These are phyloP conservation scores for Acanthornis magna DNA, from an alignment of 2,797 vertebrate genomes.

Conservation along the genomic window DNA sequence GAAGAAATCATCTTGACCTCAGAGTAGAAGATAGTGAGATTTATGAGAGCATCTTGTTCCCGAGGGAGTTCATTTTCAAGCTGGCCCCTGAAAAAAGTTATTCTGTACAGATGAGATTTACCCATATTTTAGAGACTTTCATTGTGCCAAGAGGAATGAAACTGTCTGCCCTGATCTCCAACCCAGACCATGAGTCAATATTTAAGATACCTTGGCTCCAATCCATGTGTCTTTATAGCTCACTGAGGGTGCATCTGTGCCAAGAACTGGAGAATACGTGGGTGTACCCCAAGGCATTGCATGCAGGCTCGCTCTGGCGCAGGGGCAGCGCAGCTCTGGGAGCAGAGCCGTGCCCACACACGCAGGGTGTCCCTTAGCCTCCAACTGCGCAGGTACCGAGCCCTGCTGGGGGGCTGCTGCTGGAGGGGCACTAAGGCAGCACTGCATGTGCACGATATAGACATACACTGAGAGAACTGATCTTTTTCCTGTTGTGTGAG, in stretches of 20 bases:
- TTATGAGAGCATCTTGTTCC: not conserved
- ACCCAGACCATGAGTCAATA: constrained; percentile 58
- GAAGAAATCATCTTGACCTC: not conserved
- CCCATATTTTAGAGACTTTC: constrained; percentile 36
- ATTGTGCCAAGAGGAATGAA: constrained; percentile 55
- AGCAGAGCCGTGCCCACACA: not conserved
- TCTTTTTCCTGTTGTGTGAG: not conserved
- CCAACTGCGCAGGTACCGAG: fast-evolving
- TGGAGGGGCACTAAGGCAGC: not conserved
- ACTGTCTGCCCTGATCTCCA: constrained; percentile 53
- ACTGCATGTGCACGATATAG: not conserved
- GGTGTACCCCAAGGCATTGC: not conserved
- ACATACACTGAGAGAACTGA: not conserved
- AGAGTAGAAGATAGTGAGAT: not conserved
- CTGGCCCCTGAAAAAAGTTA: constrained; percentile 9
- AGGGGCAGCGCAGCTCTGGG: not conserved
- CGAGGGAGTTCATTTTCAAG: not conserved
- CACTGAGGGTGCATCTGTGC: not conserved
- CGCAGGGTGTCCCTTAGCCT: fast-evolving
- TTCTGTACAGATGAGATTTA: constrained; percentile 26
- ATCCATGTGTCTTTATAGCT: not conserved
- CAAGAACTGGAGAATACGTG: not conserved
- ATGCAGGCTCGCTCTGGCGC: not conserved
- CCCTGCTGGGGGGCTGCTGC: not conserved
- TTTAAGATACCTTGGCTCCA: constrained; percentile 55